Conservation (phyloP, 2,888 invertebrate genomes). For the Agrotis clavis region DNA sequence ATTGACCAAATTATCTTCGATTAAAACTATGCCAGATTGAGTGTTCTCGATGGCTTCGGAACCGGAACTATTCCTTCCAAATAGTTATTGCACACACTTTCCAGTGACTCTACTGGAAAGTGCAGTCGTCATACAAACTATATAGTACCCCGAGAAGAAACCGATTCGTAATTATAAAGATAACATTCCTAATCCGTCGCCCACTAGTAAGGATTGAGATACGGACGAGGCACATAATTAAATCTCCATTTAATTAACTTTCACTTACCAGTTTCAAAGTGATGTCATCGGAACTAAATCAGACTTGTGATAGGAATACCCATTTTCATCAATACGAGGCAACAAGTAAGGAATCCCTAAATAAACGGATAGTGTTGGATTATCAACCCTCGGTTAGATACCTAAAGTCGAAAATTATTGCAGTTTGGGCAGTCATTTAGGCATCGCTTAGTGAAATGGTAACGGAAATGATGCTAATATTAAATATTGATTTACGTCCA, state of each 20-base stretch:
- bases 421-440: neutral
- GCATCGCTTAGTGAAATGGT: neutral
- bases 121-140: neutral
- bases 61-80: too few relatives aligned
- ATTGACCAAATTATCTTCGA: too few relatives aligned
- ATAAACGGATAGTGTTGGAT: neutral
- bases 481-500: slow-evolving; percentile 59
- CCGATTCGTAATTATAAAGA: slow-evolving; percentile 35
- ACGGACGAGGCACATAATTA: slow-evolving; percentile 68
- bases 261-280: slow-evolving; percentile 76
- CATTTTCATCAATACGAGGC: neutral
- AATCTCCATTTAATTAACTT: slow-evolving; percentile 81
- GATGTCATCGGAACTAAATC: slow-evolving; percentile 77
- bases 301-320: slow-evolving; percentile 38
- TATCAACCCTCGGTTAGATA: neutral
- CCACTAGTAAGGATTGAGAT: slow-evolving; percentile 65
- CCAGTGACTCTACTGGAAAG: too few relatives aligned
- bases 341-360: neutral
- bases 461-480: slow-evolving; percentile 42
- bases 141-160: slow-evolving; percentile 10
- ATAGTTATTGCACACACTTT: neutral
- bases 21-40: too few relatives aligned
- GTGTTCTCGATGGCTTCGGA: too few relatives aligned
- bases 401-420: neutral
- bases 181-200: slow-evolving; percentile 59